Conservation (phyloP, 2,888 invertebrate genomes). For the Rhaphigaster nebulosa region DNA sequence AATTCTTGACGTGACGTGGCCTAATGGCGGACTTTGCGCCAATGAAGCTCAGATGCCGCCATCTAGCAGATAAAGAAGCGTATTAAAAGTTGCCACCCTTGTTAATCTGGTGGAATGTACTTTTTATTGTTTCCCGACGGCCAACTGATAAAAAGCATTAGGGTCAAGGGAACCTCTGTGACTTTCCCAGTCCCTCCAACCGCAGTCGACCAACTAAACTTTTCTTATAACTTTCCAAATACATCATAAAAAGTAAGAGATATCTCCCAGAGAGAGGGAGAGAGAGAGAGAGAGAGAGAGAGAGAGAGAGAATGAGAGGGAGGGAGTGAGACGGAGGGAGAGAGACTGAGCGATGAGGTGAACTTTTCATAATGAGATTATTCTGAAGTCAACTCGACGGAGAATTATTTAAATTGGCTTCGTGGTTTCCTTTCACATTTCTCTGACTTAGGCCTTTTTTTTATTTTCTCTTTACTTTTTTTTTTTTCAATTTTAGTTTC, state of each 20-base stretch:
- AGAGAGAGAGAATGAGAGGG: neutral
- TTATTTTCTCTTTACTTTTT: neutral
- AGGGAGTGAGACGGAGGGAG: neutral
- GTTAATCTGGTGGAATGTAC: conserved; percentile 22
- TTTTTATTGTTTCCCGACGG: conserved; percentile 38
- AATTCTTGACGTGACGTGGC: conserved; percentile 62
- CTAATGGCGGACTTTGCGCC: conserved; percentile 64
- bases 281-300: neutral
- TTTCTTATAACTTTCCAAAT: conserved; percentile 39
- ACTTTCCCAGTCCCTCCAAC: neutral
- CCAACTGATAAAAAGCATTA: conserved; percentile 51
- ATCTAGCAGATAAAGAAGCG: neutral
- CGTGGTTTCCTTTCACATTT: conserved; percentile 39
- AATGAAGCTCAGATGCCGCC: neutral
- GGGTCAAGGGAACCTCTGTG: neutral
- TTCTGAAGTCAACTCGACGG: conserved; percentile 24
- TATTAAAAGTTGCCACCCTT: conserved; percentile 49
- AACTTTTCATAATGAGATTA: conserved; percentile 48
- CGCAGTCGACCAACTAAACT: neutral
- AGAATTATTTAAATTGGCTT: conserved; percentile 47
- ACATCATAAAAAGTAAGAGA: conserved; percentile 30
- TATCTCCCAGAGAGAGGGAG: neutral
- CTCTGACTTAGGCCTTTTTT: neutral
- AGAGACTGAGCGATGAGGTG: neutral
- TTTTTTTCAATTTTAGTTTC: conserved; percentile 16